Base-by-base conservation (phyloP, 2,888 invertebrate species). In the Podabrus alpinus region DNA sequence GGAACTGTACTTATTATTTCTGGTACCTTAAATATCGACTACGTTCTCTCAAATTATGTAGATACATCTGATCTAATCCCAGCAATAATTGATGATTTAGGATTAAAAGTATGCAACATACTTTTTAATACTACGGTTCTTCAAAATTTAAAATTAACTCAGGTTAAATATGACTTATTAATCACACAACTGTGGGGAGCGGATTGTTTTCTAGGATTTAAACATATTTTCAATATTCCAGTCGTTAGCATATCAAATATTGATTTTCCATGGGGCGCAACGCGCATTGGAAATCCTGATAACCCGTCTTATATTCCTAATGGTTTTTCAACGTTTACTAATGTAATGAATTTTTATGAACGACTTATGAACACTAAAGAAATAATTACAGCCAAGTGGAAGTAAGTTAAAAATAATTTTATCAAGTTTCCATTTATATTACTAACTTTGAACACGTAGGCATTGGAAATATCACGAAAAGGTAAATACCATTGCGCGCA, bases 161-260 rank as follows among this genome's bases (percentile, higher is more conserved):
- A 62, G 21, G 80, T 79, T 3, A 88, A 89, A 62, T 93, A 91
- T 76, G 93, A 94, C 82, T 80, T 92, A 9, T 85, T 91, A 0
- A 84, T 92, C 9, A 87, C 88, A 13, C 91, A 91, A 83, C 88
- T 89, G 77, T 92, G 92, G 78, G 90, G 89, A 74, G 88, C 89
- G 24, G 91, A 92, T 76, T 92, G 92, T 80, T 85, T 90, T 68
- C 83, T 92, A 78, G 91, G 90, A 0, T 84, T 92, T 5, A 29
- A 29, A 29, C 13, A 29, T 13, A 29, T 29, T 13, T 29, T 29
- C 13, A 29, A 29, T n/a, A 29, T 29, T 29, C 29, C 29, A 29
- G 29, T 29, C 13, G 29, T 29, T 13, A 13, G 13, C 5, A 29
- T n/a, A 1, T 29, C 29, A 5, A 29, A 29, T 29, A 5, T 4